A percentile compares a stretch with the other conserved stretches of the same genome.
These are phyloP conservation scores for Drymonia ruficornis DNA, from an alignment of 2,888 invertebrate genomes.

Conservation along the genomic window DNA sequence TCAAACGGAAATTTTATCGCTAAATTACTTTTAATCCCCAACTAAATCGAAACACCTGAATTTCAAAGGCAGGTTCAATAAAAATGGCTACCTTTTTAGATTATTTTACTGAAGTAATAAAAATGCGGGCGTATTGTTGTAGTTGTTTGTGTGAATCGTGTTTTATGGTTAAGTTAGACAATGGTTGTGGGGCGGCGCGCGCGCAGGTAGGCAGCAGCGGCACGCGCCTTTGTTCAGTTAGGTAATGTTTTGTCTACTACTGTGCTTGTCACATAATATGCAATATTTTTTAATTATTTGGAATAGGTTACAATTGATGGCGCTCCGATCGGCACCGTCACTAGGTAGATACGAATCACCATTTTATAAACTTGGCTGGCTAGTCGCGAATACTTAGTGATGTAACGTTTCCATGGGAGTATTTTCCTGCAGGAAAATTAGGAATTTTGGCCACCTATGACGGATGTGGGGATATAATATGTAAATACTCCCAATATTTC, in stretches of 20 bases:
- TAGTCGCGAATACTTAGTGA: too few species aligned
- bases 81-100: slow-evolving; percentile 14
- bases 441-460: too few species aligned
- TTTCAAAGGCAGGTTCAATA: background rate
- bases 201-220: background rate
- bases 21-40: background rate
- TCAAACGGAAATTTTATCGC: background rate
- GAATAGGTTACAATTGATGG: too few species aligned
- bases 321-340: too few species aligned
- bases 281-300: background rate
- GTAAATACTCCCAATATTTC: too few species aligned
- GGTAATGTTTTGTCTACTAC: background rate
- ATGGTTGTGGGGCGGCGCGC: background rate
- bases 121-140: slow-evolving; percentile 13
- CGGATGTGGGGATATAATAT: too few species aligned
- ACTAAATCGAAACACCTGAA: background rate
- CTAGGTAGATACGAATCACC: too few species aligned
- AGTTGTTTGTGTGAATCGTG: background rate
- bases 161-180: slow-evolving; percentile 1
- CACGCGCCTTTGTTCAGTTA: slow-evolving; percentile 4
- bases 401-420: too few species aligned
- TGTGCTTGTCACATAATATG: background rate
- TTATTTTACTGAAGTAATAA: background rate
- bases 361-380: too few species aligned
- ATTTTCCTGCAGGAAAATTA: too few species aligned